Evolutionary conservation across 2,888 invertebrate species (phyloP), one percentile per base, ranked within the genome.

Genomic region (Hirtodrosophila trivittata): DNA sequence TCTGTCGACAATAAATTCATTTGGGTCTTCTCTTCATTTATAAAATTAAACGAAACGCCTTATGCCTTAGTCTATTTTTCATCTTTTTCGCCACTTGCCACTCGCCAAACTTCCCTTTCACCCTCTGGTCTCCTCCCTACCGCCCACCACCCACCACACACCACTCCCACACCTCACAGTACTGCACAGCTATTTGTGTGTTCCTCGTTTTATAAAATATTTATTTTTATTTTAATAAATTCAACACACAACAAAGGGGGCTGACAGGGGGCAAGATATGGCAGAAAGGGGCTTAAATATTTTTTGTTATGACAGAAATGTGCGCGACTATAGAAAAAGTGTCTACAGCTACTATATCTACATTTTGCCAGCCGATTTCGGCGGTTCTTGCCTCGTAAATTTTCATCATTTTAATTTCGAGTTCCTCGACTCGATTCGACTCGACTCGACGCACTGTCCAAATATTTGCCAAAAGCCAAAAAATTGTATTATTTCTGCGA

Each of bases 301-400:
- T 71, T 77, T 68, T 63, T 72, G 80, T 86, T 82, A 86, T 82
- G 82, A 82, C 82, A 86, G 86, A 76, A 82, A 86, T 82, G 86
- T 75, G 74, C 66, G 66, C 66, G 62, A 43, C 26, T 43, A 54
- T 28, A 38, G 58, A 58, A 41, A 69, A 76, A 18, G 46, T 74
- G 52, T 64, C 63, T 67, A 28, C 60, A 60, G 18, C 37, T 50
- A 39, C 9, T 49, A 66, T 70, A 47, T 69, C 62, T 73, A 54
- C 33, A 42, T 41, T 50, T 43, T 12, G 28, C 32, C 30, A 38
- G 10, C 1, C 21, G 39, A 46, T 37, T 41, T 50, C 49, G 57
- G 37, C 50, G 26, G 8, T 38, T 59, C 46, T 42, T 47, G 33
- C 25, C 47, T 54, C 56, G 58, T 50, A 58, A 52, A 57, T 55